Evolutionary conservation across 1,140 invertebrate genomes (phyloP).

Genomic region (Neuroterus valhalla): DNA sequence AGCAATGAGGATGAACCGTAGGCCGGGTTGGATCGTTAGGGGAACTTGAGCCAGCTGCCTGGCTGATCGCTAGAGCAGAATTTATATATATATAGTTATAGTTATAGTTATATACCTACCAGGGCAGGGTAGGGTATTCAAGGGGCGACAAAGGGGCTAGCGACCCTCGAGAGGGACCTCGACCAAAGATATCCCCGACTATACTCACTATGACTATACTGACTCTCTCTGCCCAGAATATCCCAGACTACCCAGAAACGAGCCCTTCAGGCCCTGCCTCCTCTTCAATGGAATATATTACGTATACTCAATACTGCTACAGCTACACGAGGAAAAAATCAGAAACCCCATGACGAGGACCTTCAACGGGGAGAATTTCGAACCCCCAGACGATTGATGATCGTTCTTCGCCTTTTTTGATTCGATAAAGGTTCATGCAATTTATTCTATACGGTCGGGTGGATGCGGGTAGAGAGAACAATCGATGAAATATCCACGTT

Average conservation of each 20-base stretch:
- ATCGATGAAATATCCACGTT: too few relatives aligned
- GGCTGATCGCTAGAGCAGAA: conserved; percentile 47
- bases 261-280: conserved; percentile 39
- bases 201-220: too few relatives aligned
- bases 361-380: conserved; percentile 46
- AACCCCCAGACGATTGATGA: conserved; percentile 16
- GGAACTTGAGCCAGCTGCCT: conserved; percentile 58
- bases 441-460: too few relatives aligned
- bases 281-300: conserved; percentile 63
- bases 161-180: conserved; percentile 60
- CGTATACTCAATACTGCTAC: conserved; percentile 8
- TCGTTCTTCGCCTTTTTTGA: conserved; percentile 7
- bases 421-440: neutral
- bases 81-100: conserved; percentile 40
- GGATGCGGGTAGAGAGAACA: too few relatives aligned
- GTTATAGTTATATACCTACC: conserved; percentile 3
- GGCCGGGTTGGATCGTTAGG: conserved; percentile 49
- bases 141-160: conserved; percentile 61
- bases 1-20: conserved; percentile 42
- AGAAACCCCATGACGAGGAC: conserved; percentile 48
- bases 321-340: conserved; percentile 32
- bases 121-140: conserved; percentile 40
- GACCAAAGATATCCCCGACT: too few relatives aligned
- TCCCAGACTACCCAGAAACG: conserved; percentile 41
- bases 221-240: too few relatives aligned